Evolutionary conservation across 2,113 vertebrate genomes (phyloP), one percentile per base, ranked within the genome.

Genomic region (Nibea albiflora): DNA sequence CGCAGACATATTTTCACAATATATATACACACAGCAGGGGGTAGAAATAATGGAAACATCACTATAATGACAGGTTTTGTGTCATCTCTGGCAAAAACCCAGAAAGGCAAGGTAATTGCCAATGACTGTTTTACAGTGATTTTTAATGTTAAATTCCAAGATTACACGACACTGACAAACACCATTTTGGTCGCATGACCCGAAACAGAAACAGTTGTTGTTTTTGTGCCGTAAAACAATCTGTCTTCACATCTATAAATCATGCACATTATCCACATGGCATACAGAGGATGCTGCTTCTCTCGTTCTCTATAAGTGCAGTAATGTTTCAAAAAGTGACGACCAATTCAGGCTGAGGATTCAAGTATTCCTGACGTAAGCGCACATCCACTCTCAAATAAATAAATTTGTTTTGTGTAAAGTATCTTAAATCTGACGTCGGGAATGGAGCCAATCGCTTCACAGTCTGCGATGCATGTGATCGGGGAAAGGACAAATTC

Each of bases 41-140:
- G 71, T 31, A 61, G 62, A 64, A 24, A 71, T 78, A 83, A 90
- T 65, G 10, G 28, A 76, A 77, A 61, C 53, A 58, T 49, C 14
- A 28, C 16, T 17, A 39, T 60, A 72, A 57, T 72, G 54, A 62
- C 14, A 31, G 53, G 47, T 6, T 69, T 71, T 26, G 22, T 76
- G 71, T 79, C 58, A 47, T 62, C 63, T 75, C 60, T 75, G 28
- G 44, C 46, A 60, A 20, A 64, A 75, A 63, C 60, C 72, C 53
- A 57, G 39, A 62, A 54, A 83, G 17, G 42, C 14, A 44, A 42
- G 3, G 28, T 31, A 52, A 81, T 72, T 69, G 69, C 20, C 44
- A 65, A 79, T 74, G 63, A 64, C 63, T 58, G 26, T 8, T 31
- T 44, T 14, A 50, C 24, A 3, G 57, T 10, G 44, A 52, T 73